Conservation (phyloP, 2,888 invertebrate species). For the Crocallis elinguaria region DNA sequence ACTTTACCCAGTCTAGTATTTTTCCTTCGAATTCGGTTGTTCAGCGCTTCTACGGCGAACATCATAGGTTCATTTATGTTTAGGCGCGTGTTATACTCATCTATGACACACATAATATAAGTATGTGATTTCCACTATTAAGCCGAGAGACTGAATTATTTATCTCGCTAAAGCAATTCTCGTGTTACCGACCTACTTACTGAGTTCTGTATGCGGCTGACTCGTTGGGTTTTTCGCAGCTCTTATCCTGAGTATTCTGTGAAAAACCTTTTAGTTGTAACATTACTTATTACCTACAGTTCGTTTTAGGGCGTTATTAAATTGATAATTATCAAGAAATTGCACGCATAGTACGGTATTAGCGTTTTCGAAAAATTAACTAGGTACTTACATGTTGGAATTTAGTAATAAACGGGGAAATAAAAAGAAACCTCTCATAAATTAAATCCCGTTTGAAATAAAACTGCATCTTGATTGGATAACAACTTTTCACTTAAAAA, state of each 20-base stretch:
- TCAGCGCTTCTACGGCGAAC: too few relatives aligned
- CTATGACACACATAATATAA: too few relatives aligned
- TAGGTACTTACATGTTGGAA: not conserved
- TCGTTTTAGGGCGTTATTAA: too few relatives aligned
- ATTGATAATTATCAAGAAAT: too few relatives aligned
- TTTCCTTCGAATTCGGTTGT: too few relatives aligned
- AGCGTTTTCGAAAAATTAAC: too few relatives aligned
- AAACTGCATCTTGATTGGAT: not conserved
- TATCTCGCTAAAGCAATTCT: constrained; percentile 37
- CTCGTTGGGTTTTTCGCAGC: not conserved
- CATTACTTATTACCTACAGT: too few relatives aligned
- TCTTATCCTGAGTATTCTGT: not conserved
- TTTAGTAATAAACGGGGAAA: too few relatives aligned
- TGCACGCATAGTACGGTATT: too few relatives aligned
- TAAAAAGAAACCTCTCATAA: too few relatives aligned
- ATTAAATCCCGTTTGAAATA: not conserved
- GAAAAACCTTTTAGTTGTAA: not conserved
- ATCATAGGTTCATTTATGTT: too few relatives aligned
- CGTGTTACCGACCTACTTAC: constrained; percentile 27
- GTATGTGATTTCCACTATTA: constrained; percentile 1
- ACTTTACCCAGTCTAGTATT: too few relatives aligned
- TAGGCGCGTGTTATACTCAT: not conserved
- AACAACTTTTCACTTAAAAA: not conserved
- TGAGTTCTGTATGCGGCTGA: not conserved
- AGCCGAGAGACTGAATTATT: constrained; percentile 33